Conservation (phyloP, 2,888 invertebrate species). For the Horisme vitalbata region DNA sequence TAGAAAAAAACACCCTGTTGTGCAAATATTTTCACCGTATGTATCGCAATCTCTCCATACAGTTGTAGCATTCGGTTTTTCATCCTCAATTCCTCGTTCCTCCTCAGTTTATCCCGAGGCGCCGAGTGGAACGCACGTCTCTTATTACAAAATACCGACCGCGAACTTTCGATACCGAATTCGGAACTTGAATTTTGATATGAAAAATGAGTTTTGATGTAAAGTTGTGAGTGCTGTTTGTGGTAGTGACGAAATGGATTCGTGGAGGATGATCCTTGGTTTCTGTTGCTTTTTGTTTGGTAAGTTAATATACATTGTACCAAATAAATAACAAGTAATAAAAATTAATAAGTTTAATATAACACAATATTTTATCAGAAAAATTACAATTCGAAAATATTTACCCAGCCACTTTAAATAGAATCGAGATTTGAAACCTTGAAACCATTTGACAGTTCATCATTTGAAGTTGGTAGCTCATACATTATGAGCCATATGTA, state of each 20-base stretch:
- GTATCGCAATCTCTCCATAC: constrained; percentile 8
- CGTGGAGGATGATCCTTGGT: constrained; percentile 17
- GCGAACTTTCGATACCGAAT: constrained; percentile 24
- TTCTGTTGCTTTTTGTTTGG: constrained; percentile 29
- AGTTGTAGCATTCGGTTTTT: neutral
- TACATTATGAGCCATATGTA: no score
- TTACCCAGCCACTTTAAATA: no score
- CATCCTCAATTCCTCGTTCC: constrained; percentile 28
- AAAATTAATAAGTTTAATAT: no score
- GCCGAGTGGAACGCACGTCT: constrained; percentile 20
- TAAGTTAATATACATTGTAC: constrained; percentile 23
- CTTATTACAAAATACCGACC: constrained; percentile 9
- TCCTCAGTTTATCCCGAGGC: constrained; percentile 26
- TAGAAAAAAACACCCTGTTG: neutral
- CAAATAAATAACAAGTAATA: no score
- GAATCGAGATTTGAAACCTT: no score
- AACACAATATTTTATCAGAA: no score
- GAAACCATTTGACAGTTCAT: no score
- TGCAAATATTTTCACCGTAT: neutral
- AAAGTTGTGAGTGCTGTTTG: constrained; percentile 20
- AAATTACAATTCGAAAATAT: no score
- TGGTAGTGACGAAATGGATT: constrained; percentile 33
- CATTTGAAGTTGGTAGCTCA: no score
- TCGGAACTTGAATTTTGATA: constrained; percentile 10
- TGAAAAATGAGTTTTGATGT: constrained; percentile 32